phyloP scores from a whole-genome alignment of 2,888 invertebrate species.

The Crioceris asparagi region DNA sequence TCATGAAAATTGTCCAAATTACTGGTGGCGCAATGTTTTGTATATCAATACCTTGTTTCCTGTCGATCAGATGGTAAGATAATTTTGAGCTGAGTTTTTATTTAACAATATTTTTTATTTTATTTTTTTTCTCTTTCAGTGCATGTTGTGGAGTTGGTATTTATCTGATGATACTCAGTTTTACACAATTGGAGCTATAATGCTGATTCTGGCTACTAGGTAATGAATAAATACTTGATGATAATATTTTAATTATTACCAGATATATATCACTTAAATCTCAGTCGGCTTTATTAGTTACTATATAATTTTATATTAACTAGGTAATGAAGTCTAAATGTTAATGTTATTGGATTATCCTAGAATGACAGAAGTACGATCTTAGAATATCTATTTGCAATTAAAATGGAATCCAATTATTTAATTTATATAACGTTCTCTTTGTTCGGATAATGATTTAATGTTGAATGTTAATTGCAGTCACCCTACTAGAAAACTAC shows the following conservation, averaged over 20 bases:
- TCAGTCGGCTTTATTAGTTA: no score
- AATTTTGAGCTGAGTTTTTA: not conserved
- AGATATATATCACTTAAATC: not conserved
- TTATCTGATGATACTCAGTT: conserved; percentile 81
- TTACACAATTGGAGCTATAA: conserved; percentile 70
- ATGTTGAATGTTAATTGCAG: no score
- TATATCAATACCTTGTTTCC: conserved; percentile 81
- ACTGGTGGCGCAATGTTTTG: conserved; percentile 81
- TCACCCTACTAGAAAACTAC: no score
- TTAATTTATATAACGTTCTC: no score
- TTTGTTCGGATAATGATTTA: no score
- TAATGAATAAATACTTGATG: conserved; percentile 24
- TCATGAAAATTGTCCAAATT: conserved; percentile 70
- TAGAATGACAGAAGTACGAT: no score
- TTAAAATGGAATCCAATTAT: no score
- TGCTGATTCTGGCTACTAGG: conserved; percentile 67
- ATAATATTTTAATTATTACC: conserved; percentile 7
- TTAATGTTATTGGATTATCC: not conserved
- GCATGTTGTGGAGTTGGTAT: conserved; percentile 90
- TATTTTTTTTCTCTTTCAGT: conserved; percentile 43
- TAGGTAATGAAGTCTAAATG: not conserved
- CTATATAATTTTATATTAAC: not conserved
- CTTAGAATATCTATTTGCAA: no score
- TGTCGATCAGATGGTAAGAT: conserved; percentile 67
- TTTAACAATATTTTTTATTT: not conserved